phyloP scores from a whole-genome alignment of 2,888 invertebrate genomes.

The Himalopsyche tibetana region DNA sequence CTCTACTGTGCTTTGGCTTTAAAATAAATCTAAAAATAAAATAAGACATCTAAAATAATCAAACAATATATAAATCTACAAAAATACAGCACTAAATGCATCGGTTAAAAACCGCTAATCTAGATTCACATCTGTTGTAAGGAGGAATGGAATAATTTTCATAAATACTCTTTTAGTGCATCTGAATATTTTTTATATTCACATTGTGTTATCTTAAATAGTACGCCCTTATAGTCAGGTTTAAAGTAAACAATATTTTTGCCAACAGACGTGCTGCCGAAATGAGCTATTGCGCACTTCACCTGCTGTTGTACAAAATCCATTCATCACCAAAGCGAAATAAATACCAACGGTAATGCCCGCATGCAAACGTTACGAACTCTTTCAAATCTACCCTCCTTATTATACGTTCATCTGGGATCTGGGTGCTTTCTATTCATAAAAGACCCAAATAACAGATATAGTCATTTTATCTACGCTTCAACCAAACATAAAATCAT shows the following conservation, averaged over 20 bases:
- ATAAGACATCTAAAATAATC: too few relatives aligned
- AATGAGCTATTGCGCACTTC: background rate
- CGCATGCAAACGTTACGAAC: background rate
- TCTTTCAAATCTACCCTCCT: slow-evolving; percentile 11
- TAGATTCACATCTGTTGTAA: too few relatives aligned
- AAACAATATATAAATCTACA: too few relatives aligned
- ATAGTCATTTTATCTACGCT: too few relatives aligned
- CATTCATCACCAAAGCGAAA: slow-evolving; percentile 10
- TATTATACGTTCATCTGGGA: background rate
- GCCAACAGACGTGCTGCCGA: background rate
- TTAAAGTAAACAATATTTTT: slow-evolving; percentile 20
- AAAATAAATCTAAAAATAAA: too few relatives aligned
- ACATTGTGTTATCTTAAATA: background rate
- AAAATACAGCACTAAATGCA: too few relatives aligned
- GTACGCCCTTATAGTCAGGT: background rate
- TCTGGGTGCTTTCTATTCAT: background rate
- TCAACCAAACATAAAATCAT: too few relatives aligned
- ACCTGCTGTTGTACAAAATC: slow-evolving; percentile 9
- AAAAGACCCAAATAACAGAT: background rate
- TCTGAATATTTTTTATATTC: background rate
- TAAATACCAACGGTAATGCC: background rate
- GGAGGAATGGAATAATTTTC: too few relatives aligned
- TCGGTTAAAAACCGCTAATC: too few relatives aligned
- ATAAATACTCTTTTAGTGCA: too few relatives aligned
- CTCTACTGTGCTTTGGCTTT: too few relatives aligned